Base-by-base conservation (phyloP, 2,113 vertebrate genomes). In the Eira barbara region DNA sequence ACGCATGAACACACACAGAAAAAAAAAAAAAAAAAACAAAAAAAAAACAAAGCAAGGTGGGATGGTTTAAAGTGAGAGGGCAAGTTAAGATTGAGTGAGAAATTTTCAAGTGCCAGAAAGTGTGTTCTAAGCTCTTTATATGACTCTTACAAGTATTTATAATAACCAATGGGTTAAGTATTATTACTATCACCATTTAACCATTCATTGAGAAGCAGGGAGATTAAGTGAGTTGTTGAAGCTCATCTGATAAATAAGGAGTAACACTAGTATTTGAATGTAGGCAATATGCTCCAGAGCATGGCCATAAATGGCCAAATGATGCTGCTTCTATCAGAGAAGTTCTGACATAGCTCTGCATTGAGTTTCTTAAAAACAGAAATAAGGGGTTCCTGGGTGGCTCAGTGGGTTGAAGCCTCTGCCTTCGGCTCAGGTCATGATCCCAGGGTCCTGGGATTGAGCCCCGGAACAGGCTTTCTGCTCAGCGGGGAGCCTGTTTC, bases 61-160 rank as follows among this genome's bases (percentile, higher is more conserved):
- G 39, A n/a, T 1, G 9, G 6, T 45, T 1, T 4, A 83, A 79
- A 21, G 7, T 39, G 36, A 42, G 1, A 78, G 0, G 1, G 15
- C 55, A 1, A 67, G 11, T 69, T 78, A 61, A 69, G 42, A 79
- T 9, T 42, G 21, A 34, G 0, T 57, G 9, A 73, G 27, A 21
- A 73, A 79, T 39, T 27, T 88, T 65, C 67, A 59, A 65, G 7
- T 63, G 4, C 2, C 6, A 91, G 52, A 3, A 39, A 69, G 4
- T 87, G 7, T 69, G 13, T 34, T 95, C 23, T 90, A 69, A 78
- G 25, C 10, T 59, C 57, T 71, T 65, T 82, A n/a, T 12, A 57
- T 25, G 14, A 29, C 57, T 85, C 23, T 52, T 36, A n/a, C n/a
- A 88, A 67, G 45, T 42, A 25, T 27, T 21, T 81, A 42, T 29